These are phyloP conservation scores for Amphimedon queenslandica DNA, from an alignment of 37 sponge, comb jelly and placozoan species.

Conservation along the genomic window DNA sequence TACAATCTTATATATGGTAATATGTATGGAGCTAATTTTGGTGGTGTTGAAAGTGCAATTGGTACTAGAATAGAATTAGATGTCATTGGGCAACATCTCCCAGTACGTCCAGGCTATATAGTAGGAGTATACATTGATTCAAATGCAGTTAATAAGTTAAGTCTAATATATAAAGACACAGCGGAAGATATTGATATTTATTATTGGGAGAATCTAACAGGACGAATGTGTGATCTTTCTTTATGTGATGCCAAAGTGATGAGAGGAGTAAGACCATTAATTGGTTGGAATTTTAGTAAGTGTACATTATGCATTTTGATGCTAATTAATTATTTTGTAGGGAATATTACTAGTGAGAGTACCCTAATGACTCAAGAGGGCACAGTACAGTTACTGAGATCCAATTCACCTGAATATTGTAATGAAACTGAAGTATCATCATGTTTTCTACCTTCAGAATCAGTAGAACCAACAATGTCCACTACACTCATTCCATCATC, in stretches of 20 bases:
- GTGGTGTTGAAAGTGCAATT: background rate
- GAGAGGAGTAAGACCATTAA: background rate
- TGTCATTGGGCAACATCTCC: background rate
- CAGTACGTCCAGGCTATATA: slow-evolving; percentile 1
- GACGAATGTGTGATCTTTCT: slow-evolving; percentile 3
- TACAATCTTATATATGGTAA: background rate
- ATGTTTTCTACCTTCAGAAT: no score
- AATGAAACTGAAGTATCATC: no score
- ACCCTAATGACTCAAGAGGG: no score
- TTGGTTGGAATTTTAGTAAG: slow-evolving; percentile 3
- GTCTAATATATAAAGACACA: background rate
- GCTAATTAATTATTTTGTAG: no score
- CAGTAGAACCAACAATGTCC: no score
- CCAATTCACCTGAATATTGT: no score
- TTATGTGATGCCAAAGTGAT: slow-evolving; percentile 8
- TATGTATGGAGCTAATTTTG: background rate
- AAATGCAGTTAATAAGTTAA: background rate
- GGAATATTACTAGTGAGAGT: no score
- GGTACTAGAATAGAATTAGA: background rate
- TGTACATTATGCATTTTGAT: no score
- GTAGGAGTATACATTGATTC: background rate
- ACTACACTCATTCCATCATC: no score
- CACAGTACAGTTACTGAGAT: no score
- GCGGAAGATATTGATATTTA: slow-evolving; percentile 1
- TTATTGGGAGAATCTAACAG: background rate